Evolutionary conservation across 1,140 invertebrate genomes (phyloP), one percentile per base, ranked within the genome.

Genomic region (Drosophila sp.): DNA sequence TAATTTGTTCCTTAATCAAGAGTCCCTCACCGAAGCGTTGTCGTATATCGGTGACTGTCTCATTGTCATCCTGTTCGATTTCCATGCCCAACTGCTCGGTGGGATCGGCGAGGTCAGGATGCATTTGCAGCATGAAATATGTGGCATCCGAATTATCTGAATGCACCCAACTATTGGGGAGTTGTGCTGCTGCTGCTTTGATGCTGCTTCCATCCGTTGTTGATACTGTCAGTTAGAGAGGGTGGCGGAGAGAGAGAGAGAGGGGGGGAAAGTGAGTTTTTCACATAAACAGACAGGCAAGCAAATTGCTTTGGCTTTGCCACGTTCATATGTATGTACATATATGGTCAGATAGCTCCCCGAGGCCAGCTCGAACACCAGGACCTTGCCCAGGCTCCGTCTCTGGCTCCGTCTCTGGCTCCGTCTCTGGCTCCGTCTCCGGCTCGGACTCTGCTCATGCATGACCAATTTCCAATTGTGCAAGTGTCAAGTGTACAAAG

Each of bases 71-170:
- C 92, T 93, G 93, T 91, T 95, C 95, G 90, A 95, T 93, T 92
- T 95, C 95, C 40, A 96, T 95, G 54, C 95, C 95, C 70, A 96
- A 92, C 73, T 95, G 94, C 91, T 96, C 95, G 25, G 94, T 94
- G 23, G 95, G 94, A 81, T 95, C 94, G 30, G 94, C 94, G 41
- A 96, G 92, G 92, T 95, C 94, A 38, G 95, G 93, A 90, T 96
- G 95, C 93, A 96, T 95, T 90, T 95, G 94, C 41, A 96, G 92
- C 41, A 94, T 81, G 62, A 95, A 94, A 79, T 93, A 94, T 25
- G 94, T 93, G 38, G 93, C 92, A 70, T 94, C 93, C 62, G 93
- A 93, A 56, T 80, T 84, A 55, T 92, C 85, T 8, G 80, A 83
- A 30, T 91, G 81, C 25, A 91, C 90, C 91, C 91, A 92, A 58